Evolutionary conservation across 2,797 vertebrate species (phyloP).

Genomic region (Sebastes vulpes): DNA sequence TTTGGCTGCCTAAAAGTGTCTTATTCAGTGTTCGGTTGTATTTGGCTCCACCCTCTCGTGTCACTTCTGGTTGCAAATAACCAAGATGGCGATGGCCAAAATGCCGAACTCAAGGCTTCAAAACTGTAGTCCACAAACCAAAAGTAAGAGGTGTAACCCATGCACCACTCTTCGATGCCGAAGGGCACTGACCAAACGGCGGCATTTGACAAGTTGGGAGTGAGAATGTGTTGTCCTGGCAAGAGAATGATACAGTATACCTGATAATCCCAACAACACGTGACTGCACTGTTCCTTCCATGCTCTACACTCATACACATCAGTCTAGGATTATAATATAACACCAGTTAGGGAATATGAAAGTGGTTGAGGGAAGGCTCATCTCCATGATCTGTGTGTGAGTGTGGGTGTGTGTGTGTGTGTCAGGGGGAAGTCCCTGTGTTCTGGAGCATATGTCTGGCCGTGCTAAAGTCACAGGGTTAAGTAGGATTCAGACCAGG

Average conservation of each 20-base stretch:
- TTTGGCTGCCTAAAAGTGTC: no score
- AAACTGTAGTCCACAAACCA: no score
- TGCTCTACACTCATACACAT: not conserved
- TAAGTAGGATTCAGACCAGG: slow-evolving; percentile 74
- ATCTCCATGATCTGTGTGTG: slow-evolving; percentile 10
- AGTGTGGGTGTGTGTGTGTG: not conserved
- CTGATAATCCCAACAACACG: not conserved
- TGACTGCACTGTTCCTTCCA: not conserved
- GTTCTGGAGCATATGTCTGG: slow-evolving; percentile 67
- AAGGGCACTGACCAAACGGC: no score
- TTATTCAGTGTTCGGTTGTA: no score
- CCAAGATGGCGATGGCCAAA: no score
- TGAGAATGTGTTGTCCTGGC: not conserved
- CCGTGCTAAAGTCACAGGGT: slow-evolving; percentile 65
- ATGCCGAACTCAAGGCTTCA: no score
- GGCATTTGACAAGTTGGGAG: no score
- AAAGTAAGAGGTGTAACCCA: no score
- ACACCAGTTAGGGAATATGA: slow-evolving; percentile 11
- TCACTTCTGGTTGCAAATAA: no score
- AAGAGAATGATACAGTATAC: not conserved
- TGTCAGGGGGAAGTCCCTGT: slow-evolving; percentile 28
- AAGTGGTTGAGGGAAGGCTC: slow-evolving; percentile 4
- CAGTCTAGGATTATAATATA: slow-evolving; percentile 12
- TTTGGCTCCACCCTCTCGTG: no score
- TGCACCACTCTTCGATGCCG: no score